A percentile compares a stretch with the other conserved stretches of the same genome.
phyloP scores from a whole-genome alignment of 2,797 vertebrate genomes.

The Pipistrellus pygmaeus region DNA sequence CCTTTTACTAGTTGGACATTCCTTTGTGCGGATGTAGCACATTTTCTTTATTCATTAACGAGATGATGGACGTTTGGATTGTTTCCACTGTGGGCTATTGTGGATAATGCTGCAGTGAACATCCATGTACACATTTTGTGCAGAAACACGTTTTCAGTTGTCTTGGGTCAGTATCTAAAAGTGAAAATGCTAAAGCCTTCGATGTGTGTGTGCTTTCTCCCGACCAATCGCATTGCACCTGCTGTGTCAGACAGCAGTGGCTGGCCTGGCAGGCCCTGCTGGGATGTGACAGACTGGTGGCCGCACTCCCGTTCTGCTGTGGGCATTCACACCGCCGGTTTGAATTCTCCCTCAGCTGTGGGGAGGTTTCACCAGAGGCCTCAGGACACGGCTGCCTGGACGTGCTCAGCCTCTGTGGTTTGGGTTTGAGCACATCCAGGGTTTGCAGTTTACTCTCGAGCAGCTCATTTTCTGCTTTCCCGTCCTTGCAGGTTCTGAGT shows the following conservation, averaged over 20 bases:
- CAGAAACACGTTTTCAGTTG: background rate
- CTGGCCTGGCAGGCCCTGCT: background rate
- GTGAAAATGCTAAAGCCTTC: background rate
- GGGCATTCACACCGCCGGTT: background rate
- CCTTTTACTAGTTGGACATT: background rate
- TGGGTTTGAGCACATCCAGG: background rate
- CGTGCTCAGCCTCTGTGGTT: background rate
- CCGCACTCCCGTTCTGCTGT: background rate
- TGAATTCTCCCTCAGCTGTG: background rate
- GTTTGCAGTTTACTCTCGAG: background rate
- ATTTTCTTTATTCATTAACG: background rate
- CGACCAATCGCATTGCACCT: no score
- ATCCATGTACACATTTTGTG: background rate
- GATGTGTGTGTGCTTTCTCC: background rate
- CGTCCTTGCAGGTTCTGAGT: background rate
- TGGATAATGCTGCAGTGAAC: background rate
- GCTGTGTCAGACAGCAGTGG: no score
- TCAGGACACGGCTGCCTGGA: background rate
- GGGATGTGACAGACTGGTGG: background rate
- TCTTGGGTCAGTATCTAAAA: background rate
- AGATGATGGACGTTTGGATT: background rate
- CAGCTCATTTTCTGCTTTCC: background rate
- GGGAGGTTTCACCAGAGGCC: background rate
- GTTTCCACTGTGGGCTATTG: background rate
- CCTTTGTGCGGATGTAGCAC: background rate